phyloP scores from a whole-genome alignment of 37 sponge, comb jelly and placozoan genomes.

The Eunapius fragilis region DNA sequence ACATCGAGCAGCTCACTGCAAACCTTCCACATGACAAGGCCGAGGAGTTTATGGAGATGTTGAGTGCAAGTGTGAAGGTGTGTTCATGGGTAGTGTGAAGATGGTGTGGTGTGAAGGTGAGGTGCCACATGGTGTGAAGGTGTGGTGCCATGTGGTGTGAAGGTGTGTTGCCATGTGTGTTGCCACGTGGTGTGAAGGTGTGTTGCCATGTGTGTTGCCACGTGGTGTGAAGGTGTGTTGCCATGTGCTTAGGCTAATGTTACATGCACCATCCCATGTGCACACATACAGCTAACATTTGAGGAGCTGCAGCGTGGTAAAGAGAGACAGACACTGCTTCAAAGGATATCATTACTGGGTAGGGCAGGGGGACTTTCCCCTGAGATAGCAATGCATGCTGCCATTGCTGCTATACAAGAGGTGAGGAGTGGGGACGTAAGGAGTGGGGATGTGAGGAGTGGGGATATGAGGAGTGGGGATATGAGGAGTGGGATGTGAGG shows the following conservation, averaged over 20 bases:
- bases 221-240: neutral
- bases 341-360: slow-evolving; percentile 27
- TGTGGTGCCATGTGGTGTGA: neutral
- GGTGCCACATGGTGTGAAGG: neutral
- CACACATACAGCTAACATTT: slow-evolving; percentile 35
- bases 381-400: slow-evolving; percentile 21
- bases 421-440: neutral
- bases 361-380: slow-evolving; percentile 46
- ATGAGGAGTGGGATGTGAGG: no score
- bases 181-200: neutral
- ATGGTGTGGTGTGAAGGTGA: neutral
- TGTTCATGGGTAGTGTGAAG: neutral
- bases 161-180: neutral
- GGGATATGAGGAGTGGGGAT: neutral
- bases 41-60: slow-evolving; percentile 55
- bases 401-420: slow-evolving; percentile 42
- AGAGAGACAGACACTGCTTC: slow-evolving; percentile 35
- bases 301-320: slow-evolving; percentile 53
- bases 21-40: slow-evolving; percentile 17
- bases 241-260: neutral
- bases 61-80: slow-evolving; percentile 46
- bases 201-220: neutral
- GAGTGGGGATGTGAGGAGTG: neutral
- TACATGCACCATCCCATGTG: neutral
- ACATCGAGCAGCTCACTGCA: slow-evolving; percentile 36